These are phyloP conservation scores for Parapsyche elsis DNA, from an alignment of 1,140 invertebrate genomes.

Conservation along the genomic window DNA sequence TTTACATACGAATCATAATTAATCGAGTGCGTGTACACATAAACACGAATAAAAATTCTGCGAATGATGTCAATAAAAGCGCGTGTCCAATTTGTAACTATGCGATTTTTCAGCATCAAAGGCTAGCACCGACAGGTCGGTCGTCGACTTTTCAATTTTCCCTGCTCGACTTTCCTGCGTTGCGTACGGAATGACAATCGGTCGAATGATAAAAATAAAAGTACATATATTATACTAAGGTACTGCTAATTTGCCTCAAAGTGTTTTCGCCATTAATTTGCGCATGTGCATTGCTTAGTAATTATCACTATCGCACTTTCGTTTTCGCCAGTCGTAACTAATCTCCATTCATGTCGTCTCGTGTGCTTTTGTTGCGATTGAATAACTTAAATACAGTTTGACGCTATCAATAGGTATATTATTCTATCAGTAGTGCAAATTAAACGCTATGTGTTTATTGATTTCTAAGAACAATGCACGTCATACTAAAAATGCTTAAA, in stretches of 20 bases:
- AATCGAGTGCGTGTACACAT: not conserved
- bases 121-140: not conserved
- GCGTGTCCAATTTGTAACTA: too few species aligned
- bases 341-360: too few species aligned
- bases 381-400: too few species aligned
- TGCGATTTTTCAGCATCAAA: not conserved
- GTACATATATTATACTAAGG: too few species aligned
- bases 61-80: not conserved
- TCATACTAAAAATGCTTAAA: too few species aligned
- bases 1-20: too few species aligned
- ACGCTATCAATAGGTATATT: too few species aligned
- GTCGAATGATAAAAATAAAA: not conserved
- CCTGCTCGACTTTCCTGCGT: not conserved
- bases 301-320: not conserved
- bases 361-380: too few species aligned
- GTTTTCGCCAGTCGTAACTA: not conserved
- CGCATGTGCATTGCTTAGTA: not conserved
- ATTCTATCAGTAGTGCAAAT: too few species aligned
- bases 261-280: not conserved
- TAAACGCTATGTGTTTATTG: too few species aligned
- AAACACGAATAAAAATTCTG: not conserved
- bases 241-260: too few species aligned
- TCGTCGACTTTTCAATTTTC: slow-evolving; percentile 4
- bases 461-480: too few species aligned
- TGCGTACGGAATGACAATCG: not conserved